Evolutionary conservation across 1,140 invertebrate species (phyloP).

Genomic region (Tribolium madens): DNA sequence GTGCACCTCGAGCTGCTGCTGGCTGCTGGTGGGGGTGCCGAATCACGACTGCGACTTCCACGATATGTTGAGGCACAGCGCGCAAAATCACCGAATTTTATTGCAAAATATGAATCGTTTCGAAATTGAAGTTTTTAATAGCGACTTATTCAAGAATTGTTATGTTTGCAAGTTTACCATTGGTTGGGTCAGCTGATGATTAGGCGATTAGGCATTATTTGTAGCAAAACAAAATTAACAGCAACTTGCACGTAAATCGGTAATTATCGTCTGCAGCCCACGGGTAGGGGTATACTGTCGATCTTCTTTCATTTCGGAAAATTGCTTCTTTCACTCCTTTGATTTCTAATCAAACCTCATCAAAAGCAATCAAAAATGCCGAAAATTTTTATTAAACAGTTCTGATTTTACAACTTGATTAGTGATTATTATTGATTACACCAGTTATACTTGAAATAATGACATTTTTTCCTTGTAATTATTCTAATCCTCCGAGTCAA

Average conservation of each 20-base stretch:
- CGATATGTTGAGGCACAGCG: constrained; percentile 11
- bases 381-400: too few species aligned
- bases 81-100: constrained; percentile 29
- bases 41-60: constrained; percentile 27
- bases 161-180: neutral
- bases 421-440: neutral
- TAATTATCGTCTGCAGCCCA: neutral
- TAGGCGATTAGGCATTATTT: neutral
- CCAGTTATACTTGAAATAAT: neutral
- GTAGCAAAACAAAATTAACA: neutral
- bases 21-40: constrained; percentile 2
- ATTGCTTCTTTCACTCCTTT: neutral
- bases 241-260: neutral
- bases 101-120: constrained; percentile 7
- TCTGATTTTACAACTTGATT: too few species aligned
- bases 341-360: neutral
- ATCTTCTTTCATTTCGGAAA: neutral
- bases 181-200: neutral
- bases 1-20: neutral
- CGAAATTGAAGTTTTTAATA: neutral
- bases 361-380: too few species aligned
- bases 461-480: neutral
- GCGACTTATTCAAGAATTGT: neutral
- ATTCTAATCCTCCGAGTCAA: neutral
- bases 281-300: neutral